phyloP scores from a whole-genome alignment of 2,797 vertebrate species.

The Peromyscus melanophrys region DNA sequence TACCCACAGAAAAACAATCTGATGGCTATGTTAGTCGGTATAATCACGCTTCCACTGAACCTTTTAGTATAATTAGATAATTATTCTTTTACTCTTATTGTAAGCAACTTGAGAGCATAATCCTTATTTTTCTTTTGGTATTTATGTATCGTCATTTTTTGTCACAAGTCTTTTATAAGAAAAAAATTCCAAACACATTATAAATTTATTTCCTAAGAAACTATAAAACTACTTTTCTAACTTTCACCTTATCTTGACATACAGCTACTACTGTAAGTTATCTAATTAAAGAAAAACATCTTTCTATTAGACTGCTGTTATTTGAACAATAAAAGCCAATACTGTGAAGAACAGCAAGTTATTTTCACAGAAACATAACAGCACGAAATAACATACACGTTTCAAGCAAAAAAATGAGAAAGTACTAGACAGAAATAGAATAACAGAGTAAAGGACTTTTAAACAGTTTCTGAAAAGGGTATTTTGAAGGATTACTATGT shows the following conservation, averaged over 20 bases:
- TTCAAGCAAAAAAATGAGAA: constrained; percentile 61
- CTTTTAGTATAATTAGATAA: constrained; percentile 50
- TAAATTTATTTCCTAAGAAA: not conserved
- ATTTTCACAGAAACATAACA: constrained; percentile 47
- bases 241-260: not conserved
- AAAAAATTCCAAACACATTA: constrained; percentile 33
- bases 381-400: constrained; percentile 10
- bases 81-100: constrained; percentile 1
- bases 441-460: constrained; percentile 13
- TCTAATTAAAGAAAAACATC: constrained; percentile 27
- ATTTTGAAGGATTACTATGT: constrained; percentile 16
- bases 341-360: not conserved
- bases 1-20: not conserved
- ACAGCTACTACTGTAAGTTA: constrained; percentile 1
- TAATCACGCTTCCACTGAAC: not conserved
- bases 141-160: constrained; percentile 29
- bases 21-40: not conserved
- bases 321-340: constrained; percentile 47
- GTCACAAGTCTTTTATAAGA: not conserved
- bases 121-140: constrained; percentile 24
- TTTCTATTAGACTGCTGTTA: constrained; percentile 25
- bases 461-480: not conserved
- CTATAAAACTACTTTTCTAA: constrained; percentile 48
- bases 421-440: not conserved
- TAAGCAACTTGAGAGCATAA: not conserved